Base-by-base conservation (phyloP, 1,140 invertebrate species). In the Gonatopus flavifemur region DNA sequence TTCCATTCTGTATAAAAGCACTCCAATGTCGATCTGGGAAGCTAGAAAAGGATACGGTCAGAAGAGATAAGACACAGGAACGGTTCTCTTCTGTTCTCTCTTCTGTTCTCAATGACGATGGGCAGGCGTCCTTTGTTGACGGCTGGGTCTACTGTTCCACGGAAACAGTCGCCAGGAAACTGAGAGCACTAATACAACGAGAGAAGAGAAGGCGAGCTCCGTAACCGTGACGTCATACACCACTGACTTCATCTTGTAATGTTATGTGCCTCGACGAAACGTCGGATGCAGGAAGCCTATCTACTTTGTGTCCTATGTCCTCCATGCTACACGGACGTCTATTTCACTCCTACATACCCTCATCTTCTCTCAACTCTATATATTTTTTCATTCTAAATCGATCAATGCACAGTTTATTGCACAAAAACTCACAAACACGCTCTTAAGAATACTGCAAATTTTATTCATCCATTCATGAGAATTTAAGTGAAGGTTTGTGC, bases 241-340 rank as follows among this genome's bases (percentile, higher is more conserved):
- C 66, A 74, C 59, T 72, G 74, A 72, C 67, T 76, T 76, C 68
- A 74, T 74, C 69, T 76, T 67, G 74, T 76, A 74, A 76, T 57
- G 67, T 67, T 66, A 67, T 62, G 66, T 70, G 67, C 53, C 64
- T 59, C 66, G 69, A 73, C 66, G 70, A 70, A 62, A 72, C 66
- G 70, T 71, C 74, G 72, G 69, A 69, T 73, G 70, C 72, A 75
- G 69, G 72, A 72, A 72, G 64, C 66, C 64, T 66, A 68, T 61
- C 61, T 62, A 57, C 56, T 50, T 57, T 64, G 62, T 54, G 42
- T 57, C 48, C 59, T 55, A 51, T 40, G 46, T 55, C 51, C 22
- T 49, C 16, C 43, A 47, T 55, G 48, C 41, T 28, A 28, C 22
- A 15, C 41, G 42, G 15, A 18, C 21, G 10, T 45, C 42, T 50